Base-by-base conservation (phyloP, 2,888 invertebrate genomes). In the Eucera pruinosa region DNA sequence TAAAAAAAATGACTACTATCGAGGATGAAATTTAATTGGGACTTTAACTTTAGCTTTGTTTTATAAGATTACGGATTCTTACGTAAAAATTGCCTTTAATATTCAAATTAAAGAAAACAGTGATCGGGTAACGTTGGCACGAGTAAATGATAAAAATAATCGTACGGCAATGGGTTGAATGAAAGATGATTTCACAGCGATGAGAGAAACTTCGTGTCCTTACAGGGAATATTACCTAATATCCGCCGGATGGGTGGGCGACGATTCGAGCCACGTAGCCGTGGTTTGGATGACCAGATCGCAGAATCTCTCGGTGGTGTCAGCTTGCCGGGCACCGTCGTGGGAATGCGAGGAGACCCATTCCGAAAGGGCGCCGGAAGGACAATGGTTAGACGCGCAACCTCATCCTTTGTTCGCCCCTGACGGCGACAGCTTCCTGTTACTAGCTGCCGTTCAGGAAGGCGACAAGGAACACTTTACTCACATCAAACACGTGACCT, bases 241-340 rank as follows among this genome's bases (percentile, higher is more conserved):
- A 91, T 97, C 97, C 86, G 97, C 97, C 76, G 96, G 96, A 81
- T 98, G 98, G 98, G 95, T 97, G 88, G 96, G 96, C 88, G 95
- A 95, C 89, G 95, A 95, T 88, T 96, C 96, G 92, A 94, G 94
- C 78, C 95, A 96, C 91, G 95, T 98, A 82, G 95, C 97, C 61
- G 96, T 97, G 60, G 96, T 98, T 69, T 99, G 98, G 97, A 96
- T 98, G 95, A 97, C 97, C 92, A 95, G 99, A 86, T 96, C 97
- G 52, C 98, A 99, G 93, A 98, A 98, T 93, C 94, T 97, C 83
- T 97, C 97, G 86, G 95, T 98, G 78, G 95, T 98, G 87, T 96
- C 97, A 80, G 95, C 97, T 80, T 98, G 98, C 92, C 95, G 95
- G 76, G 95, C 96, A 52, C 96, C 96, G 7, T 96, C 95, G 90